Base-by-base conservation (phyloP, 2,113 vertebrate genomes). In the Peromyscus maniculatus region DNA sequence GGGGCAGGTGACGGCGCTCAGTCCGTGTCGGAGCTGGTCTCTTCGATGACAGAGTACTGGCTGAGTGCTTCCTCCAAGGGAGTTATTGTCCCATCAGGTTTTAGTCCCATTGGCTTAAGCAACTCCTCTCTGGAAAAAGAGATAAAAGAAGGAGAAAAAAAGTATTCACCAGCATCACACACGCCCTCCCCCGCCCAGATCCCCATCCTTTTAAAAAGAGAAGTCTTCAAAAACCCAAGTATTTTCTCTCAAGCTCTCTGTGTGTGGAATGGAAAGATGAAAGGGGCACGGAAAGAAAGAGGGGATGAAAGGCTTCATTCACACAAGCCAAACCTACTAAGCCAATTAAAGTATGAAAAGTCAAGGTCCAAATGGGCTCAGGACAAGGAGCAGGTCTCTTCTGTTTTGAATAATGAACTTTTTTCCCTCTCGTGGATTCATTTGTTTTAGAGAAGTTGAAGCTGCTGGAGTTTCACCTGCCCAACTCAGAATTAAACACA, bases 31-130 rank as follows among this genome's bases (percentile, higher is more conserved):
- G 99, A 99, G 97, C 98, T 99, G n/a, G 99, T 99, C 98, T 99
- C 98, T 49, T 99, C 99, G 82, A 98, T 98, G 69, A 97, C 87
- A 0, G 98, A 98, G 97, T 99, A 99, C 87, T 99, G 98, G 88
- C 92, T 98, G 88, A 99, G 98, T 3, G 99, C 98, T 97, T 99
- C 99, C 97, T 99, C 99, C 97, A 99, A 99, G 97, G 99, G 99
- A 24, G 99, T 99, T 98, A 99, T 98, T 79, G 99, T 99, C 95
- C 99, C 99, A 17, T 99, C 99, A 12, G 99, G 99, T 97, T 98
- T 99, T 95, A 99, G 99, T 84, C 99, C 99, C 99, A 99, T 99
- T 52, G 99, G 99, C 91, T 99, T 99, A 98, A 99, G 99, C 97
- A 99, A 97, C 96, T 99, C 99, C 98, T 99, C 99, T 97, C 99